Evolutionary conservation across 2,888 invertebrate species (phyloP), one percentile per base, ranked within the genome.

Genomic region (Pristionchus exspectatus): DNA sequence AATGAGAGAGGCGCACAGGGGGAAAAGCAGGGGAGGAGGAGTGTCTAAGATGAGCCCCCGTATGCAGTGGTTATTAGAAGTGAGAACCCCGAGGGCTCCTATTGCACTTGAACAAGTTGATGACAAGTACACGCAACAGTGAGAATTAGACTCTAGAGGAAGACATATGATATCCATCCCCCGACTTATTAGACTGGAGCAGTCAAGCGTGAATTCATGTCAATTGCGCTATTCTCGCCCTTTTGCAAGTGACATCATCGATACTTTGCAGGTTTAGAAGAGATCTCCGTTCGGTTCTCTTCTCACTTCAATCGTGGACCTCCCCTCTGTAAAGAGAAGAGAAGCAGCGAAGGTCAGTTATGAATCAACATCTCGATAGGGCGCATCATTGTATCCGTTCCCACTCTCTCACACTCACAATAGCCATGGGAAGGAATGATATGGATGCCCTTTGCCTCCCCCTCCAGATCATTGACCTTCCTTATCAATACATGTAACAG

Each of bases 1-100:
- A 88, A 88, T 88, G 87, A 88, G 87, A 88, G 56, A 21, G 7
- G 38, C 33, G 63, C 85, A 30, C 83, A 33, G 83, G 27, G 44
- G 14, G 27, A 24, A 77, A 30, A 74, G 74, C 63, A 63, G n/a
- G 5, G 66, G 27, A n/a, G 27, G n/a, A 24, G 66, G 27, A n/a
- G 27, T 66, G 66, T 27, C 27, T 66, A 24, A 66, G 27, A 66
- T 24, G 66, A 27, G 27, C 14, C 66, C 27, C n/a, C 24, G 66
- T 66, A 63, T 0, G 63, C 63, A 63, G 63, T 63, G 63, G 63
- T 63, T 63, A 63, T 63, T n/a, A 56, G 63, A 63, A 63, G n/a
- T 21, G 63, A 63, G 63, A 21, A 63, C 63, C 24, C 1, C 24
- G 63, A 63, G 21, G 63, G 10, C 63, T 10, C 24, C 63, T 63